These are phyloP conservation scores for Amorpha juglandis DNA, from an alignment of 2,888 invertebrate species.

Conservation along the genomic window DNA sequence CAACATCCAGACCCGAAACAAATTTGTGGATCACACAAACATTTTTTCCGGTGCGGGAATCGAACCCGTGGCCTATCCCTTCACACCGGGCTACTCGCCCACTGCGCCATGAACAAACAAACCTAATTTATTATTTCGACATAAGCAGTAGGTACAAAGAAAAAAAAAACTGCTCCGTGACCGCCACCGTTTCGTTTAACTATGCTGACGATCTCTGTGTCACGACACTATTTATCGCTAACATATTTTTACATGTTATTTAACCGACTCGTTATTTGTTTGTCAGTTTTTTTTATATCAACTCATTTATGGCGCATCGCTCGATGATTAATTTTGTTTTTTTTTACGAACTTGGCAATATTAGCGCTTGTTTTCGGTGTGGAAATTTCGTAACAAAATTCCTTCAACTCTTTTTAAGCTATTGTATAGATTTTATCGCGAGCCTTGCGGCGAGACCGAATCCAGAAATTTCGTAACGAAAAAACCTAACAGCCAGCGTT, in stretches of 20 bases:
- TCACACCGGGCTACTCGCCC: too few species aligned
- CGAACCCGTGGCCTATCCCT: too few species aligned
- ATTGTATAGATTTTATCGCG: too few species aligned
- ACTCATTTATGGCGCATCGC: conserved; percentile 7
- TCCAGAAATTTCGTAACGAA: too few species aligned
- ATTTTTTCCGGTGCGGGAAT: too few species aligned
- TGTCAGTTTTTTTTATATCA: conserved; percentile 17
- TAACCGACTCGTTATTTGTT: conserved; percentile 24
- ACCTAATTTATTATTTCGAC: not conserved
- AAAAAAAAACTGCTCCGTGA: conserved; percentile 15
- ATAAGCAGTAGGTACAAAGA: not conserved
- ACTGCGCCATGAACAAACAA: not conserved
- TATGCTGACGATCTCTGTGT: conserved; percentile 16
- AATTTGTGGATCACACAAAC: too few species aligned
- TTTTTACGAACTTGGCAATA: not conserved
- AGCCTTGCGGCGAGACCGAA: too few species aligned
- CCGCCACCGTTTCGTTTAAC: conserved; percentile 22
- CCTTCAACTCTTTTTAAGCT: not conserved
- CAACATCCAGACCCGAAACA: too few species aligned
- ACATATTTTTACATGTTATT: conserved; percentile 27
- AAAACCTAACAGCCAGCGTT: too few species aligned
- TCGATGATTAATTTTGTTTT: not conserved
- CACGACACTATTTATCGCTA: conserved; percentile 21
- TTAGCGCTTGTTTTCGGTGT: not conserved
- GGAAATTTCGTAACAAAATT: not conserved